Percentiles rank a stretch among this genome's conserved stretches.
These are phyloP conservation scores for Simalia tracyae DNA, from an alignment of 2,797 vertebrate species.

Conservation along the genomic window DNA sequence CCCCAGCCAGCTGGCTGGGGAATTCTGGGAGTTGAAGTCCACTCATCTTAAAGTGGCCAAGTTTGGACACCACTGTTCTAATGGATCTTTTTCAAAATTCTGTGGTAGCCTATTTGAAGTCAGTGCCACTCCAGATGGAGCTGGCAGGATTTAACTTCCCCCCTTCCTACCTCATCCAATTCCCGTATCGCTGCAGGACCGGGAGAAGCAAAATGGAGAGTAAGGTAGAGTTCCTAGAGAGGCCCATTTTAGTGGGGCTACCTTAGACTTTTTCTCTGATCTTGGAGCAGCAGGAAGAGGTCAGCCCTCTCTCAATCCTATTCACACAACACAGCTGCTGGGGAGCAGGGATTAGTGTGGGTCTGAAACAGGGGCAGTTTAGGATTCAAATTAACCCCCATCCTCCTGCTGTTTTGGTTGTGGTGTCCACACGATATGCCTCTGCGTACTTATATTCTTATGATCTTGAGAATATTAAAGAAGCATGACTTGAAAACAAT, in stretches of 20 bases:
- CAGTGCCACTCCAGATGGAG: not conserved
- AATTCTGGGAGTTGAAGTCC: too few species aligned
- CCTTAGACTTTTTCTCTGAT: not conserved
- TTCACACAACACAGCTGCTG: not conserved
- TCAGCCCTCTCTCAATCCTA: not conserved
- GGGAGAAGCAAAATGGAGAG: not conserved
- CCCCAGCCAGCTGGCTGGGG: too few species aligned
- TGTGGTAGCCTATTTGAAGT: not conserved
- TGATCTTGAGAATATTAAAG: not conserved
- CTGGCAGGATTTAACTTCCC: not conserved
- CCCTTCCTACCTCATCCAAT: not conserved
- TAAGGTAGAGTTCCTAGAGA: not conserved
- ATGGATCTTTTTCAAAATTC: not conserved
- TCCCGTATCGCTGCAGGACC: not conserved
- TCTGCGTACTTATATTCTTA: not conserved
- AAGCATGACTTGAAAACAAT: slow-evolving; percentile 5
- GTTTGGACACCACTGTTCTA: not conserved
- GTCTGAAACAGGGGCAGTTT: not conserved
- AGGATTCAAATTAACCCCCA: not conserved
- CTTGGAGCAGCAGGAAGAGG: not conserved
- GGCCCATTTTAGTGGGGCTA: not conserved
- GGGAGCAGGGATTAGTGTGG: not conserved
- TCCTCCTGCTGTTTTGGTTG: not conserved
- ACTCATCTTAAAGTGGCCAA: too few species aligned
- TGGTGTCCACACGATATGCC: not conserved